These are phyloP conservation scores for Hystrix brachyura DNA, from an alignment of 2,113 vertebrate genomes.

Conservation along the genomic window DNA sequence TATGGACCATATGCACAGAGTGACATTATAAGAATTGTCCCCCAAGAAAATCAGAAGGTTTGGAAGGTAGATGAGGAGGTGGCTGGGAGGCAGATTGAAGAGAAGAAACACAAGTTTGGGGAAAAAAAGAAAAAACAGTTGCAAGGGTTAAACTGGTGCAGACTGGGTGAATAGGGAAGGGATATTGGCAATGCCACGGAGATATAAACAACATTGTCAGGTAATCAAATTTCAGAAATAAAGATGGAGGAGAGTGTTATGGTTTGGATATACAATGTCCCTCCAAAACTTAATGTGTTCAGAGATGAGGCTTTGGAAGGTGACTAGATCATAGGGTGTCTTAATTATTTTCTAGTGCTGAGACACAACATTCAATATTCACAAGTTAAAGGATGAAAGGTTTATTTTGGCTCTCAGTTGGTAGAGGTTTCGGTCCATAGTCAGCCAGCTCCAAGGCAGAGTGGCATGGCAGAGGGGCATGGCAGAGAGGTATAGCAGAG, in stretches of 20 bases:
- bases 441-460: background rate
- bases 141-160: background rate
- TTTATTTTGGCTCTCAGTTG: background rate
- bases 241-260: background rate
- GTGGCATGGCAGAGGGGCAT: background rate
- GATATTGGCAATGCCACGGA: accelerated
- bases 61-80: background rate
- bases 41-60: background rate
- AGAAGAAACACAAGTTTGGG: background rate
- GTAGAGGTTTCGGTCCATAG: background rate
- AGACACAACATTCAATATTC: background rate
- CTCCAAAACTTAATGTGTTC: background rate
- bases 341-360: background rate
- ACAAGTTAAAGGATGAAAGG: background rate
- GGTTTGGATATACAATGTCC: background rate
- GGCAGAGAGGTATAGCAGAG: background rate
- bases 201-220: background rate
- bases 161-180: background rate
- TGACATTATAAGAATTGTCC: background rate
- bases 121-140: background rate
- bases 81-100: background rate
- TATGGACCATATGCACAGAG: background rate
- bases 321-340: background rate
- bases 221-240: background rate
- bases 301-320: background rate